Base-by-base conservation (phyloP, 2,888 invertebrate genomes). In the Drosophila quinaria region DNA sequence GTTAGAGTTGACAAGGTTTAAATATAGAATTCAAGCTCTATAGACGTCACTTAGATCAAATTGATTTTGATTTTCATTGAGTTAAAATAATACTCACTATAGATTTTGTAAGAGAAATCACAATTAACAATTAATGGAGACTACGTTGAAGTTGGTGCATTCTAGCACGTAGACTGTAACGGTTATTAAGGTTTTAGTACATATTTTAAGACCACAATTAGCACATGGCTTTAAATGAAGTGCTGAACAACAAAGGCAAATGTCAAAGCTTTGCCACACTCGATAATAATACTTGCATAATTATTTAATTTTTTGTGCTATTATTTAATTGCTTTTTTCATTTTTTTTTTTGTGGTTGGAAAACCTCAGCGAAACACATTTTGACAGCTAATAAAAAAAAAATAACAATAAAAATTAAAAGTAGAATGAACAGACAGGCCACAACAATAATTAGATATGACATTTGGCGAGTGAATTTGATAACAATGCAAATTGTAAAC, bases 111-210 rank as follows among this genome's bases (percentile, higher is more conserved):
- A 65, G 41, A 46, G 39, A 41, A 47, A 29, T 33, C 17, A 51
- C 64, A 64, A 55, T 50, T 64, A 64, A 51, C 44, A 15, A 6
- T 62, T 49, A 39, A 52, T 33, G 29, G 41, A 22, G 50, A 41
- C 41, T 58, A 52, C 55, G 47, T 11, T 31, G 31, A 64, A 52
- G 70, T 64, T 67, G 49, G 50, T 60, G 69, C 85, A 75, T 66
- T 76, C 71, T 52, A 60, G 85, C 87, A 83, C 87, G 82, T 87
- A 81, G 62, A 10, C 69, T 41, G 15, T 42, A 52, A 37, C 41
- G 42, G 46, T 51, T 61, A 66, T 62, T 70, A 63, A 39, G 49
- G 31, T 51, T 29, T 55, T 56, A 56, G 25, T 44, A 59, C 13
- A 35, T 22, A 37, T 42, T 42, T 55, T 46, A 39, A 56, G 25